phyloP scores from a whole-genome alignment of 2,888 invertebrate species.

The Polia nebulosa region DNA sequence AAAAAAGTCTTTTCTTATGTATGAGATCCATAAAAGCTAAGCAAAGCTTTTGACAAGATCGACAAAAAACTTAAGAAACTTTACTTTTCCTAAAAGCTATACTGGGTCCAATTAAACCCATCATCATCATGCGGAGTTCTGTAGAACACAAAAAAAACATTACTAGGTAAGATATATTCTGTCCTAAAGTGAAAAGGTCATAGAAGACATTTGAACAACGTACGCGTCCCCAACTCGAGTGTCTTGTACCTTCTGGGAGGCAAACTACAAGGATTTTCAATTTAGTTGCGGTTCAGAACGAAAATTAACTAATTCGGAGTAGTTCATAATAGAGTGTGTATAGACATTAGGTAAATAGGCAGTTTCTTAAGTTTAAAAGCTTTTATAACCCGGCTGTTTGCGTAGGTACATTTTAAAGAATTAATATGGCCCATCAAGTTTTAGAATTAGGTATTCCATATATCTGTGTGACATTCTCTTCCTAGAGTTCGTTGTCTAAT shows the following conservation, averaged over 20 bases:
- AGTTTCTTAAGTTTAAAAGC: not conserved
- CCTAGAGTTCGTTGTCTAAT: too few species aligned
- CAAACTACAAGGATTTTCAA: constrained; percentile 49
- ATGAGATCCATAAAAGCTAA: not conserved
- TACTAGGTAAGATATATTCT: not conserved
- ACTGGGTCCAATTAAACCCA: not conserved
- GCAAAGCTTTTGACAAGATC: not conserved
- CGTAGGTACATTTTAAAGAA: not conserved
- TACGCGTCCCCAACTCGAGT: constrained; percentile 5
- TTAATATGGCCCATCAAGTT: too few species aligned
- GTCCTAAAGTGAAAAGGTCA: constrained; percentile 5
- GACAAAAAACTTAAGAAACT: not conserved
- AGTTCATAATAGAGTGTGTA: constrained; percentile 4
- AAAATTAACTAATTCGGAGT: constrained; percentile 13
- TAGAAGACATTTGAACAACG: constrained; percentile 20
- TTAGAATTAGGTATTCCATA: too few species aligned
- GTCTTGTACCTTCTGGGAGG: constrained; percentile 28
- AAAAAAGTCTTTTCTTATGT: not conserved
- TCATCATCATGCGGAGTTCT: not conserved
- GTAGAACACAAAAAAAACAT: too few species aligned
- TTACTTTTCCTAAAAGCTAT: not conserved
- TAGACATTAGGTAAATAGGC: constrained; percentile 3
- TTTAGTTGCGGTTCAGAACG: constrained; percentile 20
- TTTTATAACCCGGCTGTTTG: not conserved
- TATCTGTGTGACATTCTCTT: too few species aligned